Percentiles rank a stretch among this genome's conserved stretches.
phyloP scores from a whole-genome alignment of 1,140 invertebrate species.

The Maniola jurtina region DNA sequence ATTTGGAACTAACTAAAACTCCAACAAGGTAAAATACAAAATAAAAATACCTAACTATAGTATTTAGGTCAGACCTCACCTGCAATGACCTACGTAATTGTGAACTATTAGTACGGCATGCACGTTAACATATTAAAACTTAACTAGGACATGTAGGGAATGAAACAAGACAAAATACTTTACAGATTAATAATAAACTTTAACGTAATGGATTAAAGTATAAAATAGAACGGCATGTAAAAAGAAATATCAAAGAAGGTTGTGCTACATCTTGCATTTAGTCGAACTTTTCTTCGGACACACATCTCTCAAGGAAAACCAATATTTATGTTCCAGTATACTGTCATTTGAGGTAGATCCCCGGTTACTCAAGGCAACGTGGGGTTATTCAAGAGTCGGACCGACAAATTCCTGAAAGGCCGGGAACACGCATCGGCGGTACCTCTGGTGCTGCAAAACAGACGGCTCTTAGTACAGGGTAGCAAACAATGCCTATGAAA shows the following conservation, averaged over 20 bases:
- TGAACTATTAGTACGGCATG: slow-evolving; percentile 30
- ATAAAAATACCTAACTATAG: background rate
- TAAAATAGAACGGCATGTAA: background rate
- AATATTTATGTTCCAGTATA: too few species aligned
- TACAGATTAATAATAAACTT: background rate
- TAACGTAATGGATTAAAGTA: background rate
- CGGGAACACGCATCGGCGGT: too few species aligned
- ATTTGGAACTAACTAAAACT: too few species aligned
- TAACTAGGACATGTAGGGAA: slow-evolving; percentile 29
- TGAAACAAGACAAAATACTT: slow-evolving; percentile 11
- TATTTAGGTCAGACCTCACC: slow-evolving; percentile 21
- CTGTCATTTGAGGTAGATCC: too few species aligned
- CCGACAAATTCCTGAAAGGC: too few species aligned
- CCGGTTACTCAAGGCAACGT: too few species aligned
- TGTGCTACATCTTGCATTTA: slow-evolving; percentile 20
- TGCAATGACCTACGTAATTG: slow-evolving; percentile 30
- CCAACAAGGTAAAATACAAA: too few species aligned
- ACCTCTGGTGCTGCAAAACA: too few species aligned
- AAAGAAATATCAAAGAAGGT: slow-evolving; percentile 20
- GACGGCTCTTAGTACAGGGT: too few species aligned
- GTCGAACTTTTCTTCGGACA: background rate
- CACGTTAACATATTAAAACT: slow-evolving; percentile 32
- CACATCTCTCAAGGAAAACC: background rate
- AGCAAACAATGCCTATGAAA: too few species aligned
- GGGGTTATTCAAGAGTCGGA: too few species aligned